A percentile compares a stretch with the other conserved stretches of the same genome.
phyloP scores from a whole-genome alignment of 2,113 vertebrate genomes.

The Salminus brasiliensis region DNA sequence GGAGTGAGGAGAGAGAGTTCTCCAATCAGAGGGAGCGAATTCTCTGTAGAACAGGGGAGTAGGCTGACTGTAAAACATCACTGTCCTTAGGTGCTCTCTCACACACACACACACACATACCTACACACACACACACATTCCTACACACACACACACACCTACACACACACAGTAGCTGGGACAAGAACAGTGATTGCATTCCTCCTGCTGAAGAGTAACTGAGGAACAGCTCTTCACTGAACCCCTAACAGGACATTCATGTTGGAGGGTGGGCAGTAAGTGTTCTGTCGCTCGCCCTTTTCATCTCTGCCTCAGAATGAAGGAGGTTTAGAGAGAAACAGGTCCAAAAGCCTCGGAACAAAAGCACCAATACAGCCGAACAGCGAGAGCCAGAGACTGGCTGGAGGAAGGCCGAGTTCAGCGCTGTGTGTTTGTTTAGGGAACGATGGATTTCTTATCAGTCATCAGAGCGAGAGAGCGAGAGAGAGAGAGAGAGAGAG shows the following conservation, averaged over 20 bases:
- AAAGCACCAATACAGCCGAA: not conserved
- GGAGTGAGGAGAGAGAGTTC: conserved; percentile 11
- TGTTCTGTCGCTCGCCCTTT: not conserved
- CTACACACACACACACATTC: not conserved
- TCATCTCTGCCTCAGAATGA: not conserved
- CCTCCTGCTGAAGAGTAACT: conserved; percentile 41
- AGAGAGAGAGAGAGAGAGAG: conserved; percentile 23
- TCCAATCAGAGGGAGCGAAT: not conserved
- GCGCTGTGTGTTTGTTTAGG: not conserved
- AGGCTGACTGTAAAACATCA: not conserved
- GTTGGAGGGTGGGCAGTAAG: not conserved
- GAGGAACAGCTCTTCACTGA: not conserved
- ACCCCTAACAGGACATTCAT: not conserved
- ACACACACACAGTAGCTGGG: not conserved
- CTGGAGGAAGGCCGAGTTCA: no score
- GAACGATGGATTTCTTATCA: not conserved
- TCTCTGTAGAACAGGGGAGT: not conserved
- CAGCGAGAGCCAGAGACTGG: no score
- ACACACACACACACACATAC: not conserved
- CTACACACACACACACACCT: not conserved
- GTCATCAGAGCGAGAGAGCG: conserved; percentile 35
- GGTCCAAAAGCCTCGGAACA: no score
- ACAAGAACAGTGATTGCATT: not conserved
- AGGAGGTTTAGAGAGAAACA: no score
- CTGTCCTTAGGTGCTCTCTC: not conserved